Percentiles rank a stretch among this genome's conserved stretches.
Conservation (phyloP, 2,113 vertebrate genomes). For the Protomyctophum bolini region DNA sequence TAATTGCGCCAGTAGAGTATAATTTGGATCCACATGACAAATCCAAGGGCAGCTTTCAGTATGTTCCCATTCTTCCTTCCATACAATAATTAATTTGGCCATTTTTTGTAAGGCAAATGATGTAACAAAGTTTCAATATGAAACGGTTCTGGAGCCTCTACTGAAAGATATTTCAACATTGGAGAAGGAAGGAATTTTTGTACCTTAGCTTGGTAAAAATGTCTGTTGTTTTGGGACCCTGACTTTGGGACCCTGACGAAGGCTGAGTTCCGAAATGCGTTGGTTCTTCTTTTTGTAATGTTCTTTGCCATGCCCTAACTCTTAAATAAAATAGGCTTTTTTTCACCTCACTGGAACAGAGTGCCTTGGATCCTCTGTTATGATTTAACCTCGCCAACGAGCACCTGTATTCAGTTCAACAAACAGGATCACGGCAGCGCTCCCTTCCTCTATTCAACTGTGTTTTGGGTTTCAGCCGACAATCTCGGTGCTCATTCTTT, state of each 20-base stretch:
- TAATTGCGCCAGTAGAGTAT: slow-evolving; percentile 35
- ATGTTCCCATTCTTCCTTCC: slow-evolving; percentile 20
- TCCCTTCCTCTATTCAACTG: too few relatives aligned
- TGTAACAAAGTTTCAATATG: slow-evolving; percentile 40
- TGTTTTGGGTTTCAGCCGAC: slow-evolving; percentile 22
- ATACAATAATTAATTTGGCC: slow-evolving; percentile 16
- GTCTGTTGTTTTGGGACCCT: too few relatives aligned
- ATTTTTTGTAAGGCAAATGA: slow-evolving; percentile 26
- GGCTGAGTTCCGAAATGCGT: too few relatives aligned
- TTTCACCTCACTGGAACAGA: too few relatives aligned
- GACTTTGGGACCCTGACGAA: too few relatives aligned
- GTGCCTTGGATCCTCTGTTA: too few relatives aligned
- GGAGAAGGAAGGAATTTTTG: slow-evolving; percentile 28
- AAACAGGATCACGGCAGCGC: too few relatives aligned
- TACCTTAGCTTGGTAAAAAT: slow-evolving; percentile 18
- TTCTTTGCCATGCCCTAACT: too few relatives aligned
- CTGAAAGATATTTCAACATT: slow-evolving; percentile 25
- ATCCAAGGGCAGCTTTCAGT: slow-evolving; percentile 9
- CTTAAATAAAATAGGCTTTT: too few relatives aligned
- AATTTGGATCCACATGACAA: slow-evolving; percentile 19
- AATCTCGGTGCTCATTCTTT: slow-evolving; percentile 31
- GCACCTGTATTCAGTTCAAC: too few relatives aligned
- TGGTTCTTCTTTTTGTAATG: too few relatives aligned
- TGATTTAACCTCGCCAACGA: too few relatives aligned
- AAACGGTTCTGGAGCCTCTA: slow-evolving; percentile 20